Evolutionary conservation across 2,113 vertebrate species (phyloP), one percentile per base, ranked within the genome.

Genomic region (Laticauda laticaudata): DNA sequence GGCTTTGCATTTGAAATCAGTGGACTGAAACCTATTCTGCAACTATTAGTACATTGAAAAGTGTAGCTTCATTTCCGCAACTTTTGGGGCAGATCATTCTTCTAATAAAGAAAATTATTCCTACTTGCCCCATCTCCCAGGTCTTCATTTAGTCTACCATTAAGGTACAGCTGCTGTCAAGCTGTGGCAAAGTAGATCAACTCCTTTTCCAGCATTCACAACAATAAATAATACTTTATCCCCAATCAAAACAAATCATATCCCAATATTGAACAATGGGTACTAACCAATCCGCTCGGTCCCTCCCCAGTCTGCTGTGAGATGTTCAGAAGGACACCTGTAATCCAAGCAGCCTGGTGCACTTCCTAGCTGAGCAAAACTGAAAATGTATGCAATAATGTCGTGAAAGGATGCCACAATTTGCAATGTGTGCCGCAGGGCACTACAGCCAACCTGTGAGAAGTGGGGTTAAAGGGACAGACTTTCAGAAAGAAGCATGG

Each of bases 291-390:
- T 97, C 95, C 94, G 97, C 93, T 97, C 95, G 0, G 87, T 93
- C 7, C 93, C 97, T 94, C 97, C 97, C 97, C 97, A 98, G 45
- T 97, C 96, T 20, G 95, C 97, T 14, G 90, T 96, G 4, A 97
- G 93, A 89, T 90, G 91, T 34, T 94, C 87, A 81, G 94, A 87
- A 92, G 94, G 55, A 85, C 95, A 96, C 93, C 95, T 91, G 96
- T 95, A 92, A 91, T 93, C 86, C 93, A 96, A 95, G 86, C 86
- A 87, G n/a, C 90, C 29, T 34, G 95, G 92, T 26, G 45, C 86
- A 94, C 96, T 98, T 93, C 97, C 97, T 90, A 98, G 97, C 2
- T 97, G 96, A 94, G 97, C 96, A 93, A 98, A 98, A 94, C 96
- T 96, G 92, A 98, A 96, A 94, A 98, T 92, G 95, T 98, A 98